A percentile compares a stretch with the other conserved stretches of the same genome.
These are phyloP conservation scores for Prosopocoilus inquinatus DNA, from an alignment of 2,888 invertebrate genomes.

Conservation along the genomic window DNA sequence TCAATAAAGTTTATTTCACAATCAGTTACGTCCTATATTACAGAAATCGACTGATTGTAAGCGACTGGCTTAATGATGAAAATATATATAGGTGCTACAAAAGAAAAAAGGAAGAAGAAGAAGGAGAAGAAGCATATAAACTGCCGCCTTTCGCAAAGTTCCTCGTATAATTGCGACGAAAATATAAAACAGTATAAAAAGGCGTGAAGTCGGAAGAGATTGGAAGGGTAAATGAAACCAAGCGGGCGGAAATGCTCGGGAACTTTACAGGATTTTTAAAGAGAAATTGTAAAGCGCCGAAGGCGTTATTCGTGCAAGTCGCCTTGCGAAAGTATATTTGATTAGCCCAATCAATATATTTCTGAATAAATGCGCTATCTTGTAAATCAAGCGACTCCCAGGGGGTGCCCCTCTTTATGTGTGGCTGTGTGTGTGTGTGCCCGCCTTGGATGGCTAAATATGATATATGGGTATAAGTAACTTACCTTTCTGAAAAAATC, in stretches of 20 bases:
- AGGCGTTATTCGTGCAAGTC: conserved; percentile 28
- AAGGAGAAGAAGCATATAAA: conserved; percentile 14
- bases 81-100: conserved; percentile 19
- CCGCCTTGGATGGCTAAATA: conserved; percentile 32
- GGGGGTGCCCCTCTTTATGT: neutral
- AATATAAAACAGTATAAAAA: conserved; percentile 35
- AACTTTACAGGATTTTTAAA: conserved; percentile 34
- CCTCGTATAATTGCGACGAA: conserved; percentile 33
- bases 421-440: no score
- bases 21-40: neutral
- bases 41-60: neutral
- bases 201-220: conserved; percentile 35
- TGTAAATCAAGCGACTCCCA: conserved; percentile 4
- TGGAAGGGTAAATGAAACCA: conserved; percentile 35
- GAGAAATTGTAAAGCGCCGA: conserved; percentile 31
- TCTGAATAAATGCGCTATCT: conserved; percentile 17
- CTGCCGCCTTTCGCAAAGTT: conserved; percentile 25
- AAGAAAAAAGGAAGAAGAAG: no score
- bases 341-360: conserved; percentile 39
- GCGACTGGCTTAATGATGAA: conserved; percentile 12
- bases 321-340: conserved; percentile 31
- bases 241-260: conserved; percentile 34
- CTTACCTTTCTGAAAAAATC: conserved; percentile 31
- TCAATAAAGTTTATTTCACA: no score
- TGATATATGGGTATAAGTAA: conserved; percentile 31